Evolutionary conservation across 2,888 invertebrate species (phyloP), one percentile per base, ranked within the genome.

Genomic region (Diarsia mendica): DNA sequence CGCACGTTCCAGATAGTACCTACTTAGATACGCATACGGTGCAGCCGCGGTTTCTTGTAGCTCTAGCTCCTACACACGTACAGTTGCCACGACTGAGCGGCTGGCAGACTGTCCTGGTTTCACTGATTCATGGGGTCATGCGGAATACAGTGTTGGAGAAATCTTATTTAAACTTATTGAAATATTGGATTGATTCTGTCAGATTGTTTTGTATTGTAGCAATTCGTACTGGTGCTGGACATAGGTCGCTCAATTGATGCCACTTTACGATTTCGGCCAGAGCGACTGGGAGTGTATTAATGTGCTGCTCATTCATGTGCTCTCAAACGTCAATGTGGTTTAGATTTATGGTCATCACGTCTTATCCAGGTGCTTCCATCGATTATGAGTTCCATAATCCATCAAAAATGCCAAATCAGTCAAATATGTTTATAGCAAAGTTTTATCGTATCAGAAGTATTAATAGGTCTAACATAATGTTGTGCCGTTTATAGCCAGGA

Each of bases 1-100:
- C 86, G 84, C 90, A 89, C 87, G 88, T 87, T 88, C 88, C 75
- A 88, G 80, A 85, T 90, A 85, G 69, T 85, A 82, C 79, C 67
- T 58, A 82, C 79, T 67, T 58, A 79, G 79, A 81, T 84, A 85
- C 85, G 60, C 60, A 60, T n/a, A 44, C 44, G 44, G n/a, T 44
- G n/a, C 58, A 58, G 58, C 44, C 85, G 82, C 79, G 68, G 72
- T 85, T 89, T 89, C 87, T 89, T 89, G 87, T 72, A 79, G 75
- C 84, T 85, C 82, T 72, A 79, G 75, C 84, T 85, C 82, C 81
- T 83, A 44, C 60, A 2, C n/a, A 53, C 68, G 61, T 82, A 82
- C 80, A 66, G 85, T 79, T 66, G 67, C 84, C 85, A 89, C 79
- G 33, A 78, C 55, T 68, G 46, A 39, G 63, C 63, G 13, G 72